Base-by-base conservation (phyloP, 2,113 vertebrate species). In the Gila orcuttii region DNA sequence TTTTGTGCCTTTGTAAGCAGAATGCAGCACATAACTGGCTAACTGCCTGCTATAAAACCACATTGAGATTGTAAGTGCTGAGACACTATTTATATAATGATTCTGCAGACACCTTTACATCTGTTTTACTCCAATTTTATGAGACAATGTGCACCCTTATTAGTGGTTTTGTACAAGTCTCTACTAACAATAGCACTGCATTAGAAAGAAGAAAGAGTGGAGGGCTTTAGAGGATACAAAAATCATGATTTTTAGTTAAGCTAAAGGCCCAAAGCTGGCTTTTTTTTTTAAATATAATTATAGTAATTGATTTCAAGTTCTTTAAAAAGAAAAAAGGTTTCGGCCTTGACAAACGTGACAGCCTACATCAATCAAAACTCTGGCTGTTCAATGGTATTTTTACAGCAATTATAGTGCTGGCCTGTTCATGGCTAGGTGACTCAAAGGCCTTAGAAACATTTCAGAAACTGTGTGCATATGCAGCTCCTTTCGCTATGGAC, bases 101-200 rank as follows among this genome's bases (percentile, higher is more conserved):
- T 87, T 83, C 88, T 86, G 90, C 84, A 82, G 52, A 79, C 88
- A 90, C 73, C 81, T 88, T 89, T 89, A 89, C 92, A 85, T 91
- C 90, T 88, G 88, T 91, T 94, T 93, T 92, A 92, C 88, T 88
- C 83, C 52, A 88, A 85, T 85, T 94, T 92, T 91, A 92, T 91
- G 89, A 89, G 89, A 74, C 89, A 82, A 89, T 90, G 90, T 89
- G 85, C 91, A 88, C 88, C 57, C 79, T 31, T 82, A 77, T 83
- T 76, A 23, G 76, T 83, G 83, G 88, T 89, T 89, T 92, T 88
- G 91, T 89, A 52, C 12, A 50, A 23, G 84, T 91, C 92, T 91
- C 69, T 50, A 85, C 60, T 50, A 15, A 17, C 83, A 83, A 78
- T 73, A 28, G 85, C 33, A 85, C 64, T 57, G 64, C 33, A 4